phyloP scores from a whole-genome alignment of 2,797 vertebrate genomes.

The Toxotes lorentzi region DNA sequence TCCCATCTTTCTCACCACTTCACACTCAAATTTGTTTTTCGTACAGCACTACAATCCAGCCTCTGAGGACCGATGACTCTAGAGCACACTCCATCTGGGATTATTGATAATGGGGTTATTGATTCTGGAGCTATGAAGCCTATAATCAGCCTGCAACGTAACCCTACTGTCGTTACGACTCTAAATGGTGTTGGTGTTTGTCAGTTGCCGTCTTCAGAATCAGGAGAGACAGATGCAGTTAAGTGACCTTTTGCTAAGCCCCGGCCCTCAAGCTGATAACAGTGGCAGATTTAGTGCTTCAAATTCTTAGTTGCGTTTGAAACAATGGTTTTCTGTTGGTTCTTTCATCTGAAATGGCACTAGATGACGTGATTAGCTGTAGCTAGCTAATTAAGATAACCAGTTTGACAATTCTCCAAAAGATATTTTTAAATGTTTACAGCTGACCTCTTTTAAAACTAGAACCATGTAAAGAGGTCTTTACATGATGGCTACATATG shows the following conservation, averaged over 20 bases:
- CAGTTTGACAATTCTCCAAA: too few relatives aligned
- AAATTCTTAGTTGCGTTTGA: neutral
- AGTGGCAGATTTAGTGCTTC: neutral
- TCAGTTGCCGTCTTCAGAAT: conserved; percentile 4
- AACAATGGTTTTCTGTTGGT: neutral
- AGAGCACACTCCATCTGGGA: neutral
- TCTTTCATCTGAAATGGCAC: neutral
- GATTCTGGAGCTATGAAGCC: conserved; percentile 5
- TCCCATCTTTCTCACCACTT: conserved; percentile 3
- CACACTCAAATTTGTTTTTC: conserved; percentile 17
- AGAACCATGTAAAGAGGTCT: too few relatives aligned
- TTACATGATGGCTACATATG: too few relatives aligned
- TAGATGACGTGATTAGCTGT: neutral
- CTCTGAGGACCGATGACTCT: neutral
- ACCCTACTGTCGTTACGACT: neutral
- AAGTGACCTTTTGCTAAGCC: neutral
- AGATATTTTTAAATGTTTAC: too few relatives aligned
- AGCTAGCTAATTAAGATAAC: too few relatives aligned
- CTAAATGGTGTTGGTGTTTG: conserved; percentile 1
- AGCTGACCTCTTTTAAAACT: too few relatives aligned
- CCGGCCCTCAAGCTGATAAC: neutral
- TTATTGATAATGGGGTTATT: conserved; percentile 26
- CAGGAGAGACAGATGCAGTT: conserved; percentile 1
- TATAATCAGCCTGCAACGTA: conserved; percentile 6
- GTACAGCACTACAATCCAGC: neutral